phyloP scores from a whole-genome alignment of 2,888 invertebrate species.

The Eulithis prunata region DNA sequence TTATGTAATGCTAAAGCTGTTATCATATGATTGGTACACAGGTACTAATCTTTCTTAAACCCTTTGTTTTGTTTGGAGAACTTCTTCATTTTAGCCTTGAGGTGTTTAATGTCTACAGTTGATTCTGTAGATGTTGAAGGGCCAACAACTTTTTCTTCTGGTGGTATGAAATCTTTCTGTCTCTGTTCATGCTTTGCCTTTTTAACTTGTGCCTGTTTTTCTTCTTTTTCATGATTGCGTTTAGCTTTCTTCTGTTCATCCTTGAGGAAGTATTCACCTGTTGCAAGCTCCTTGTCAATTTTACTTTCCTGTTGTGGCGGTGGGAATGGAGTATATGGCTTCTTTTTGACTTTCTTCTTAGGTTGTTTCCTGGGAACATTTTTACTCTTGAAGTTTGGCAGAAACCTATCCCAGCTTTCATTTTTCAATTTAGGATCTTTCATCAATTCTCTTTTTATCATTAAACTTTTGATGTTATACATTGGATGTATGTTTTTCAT shows the following conservation, averaged over 20 bases:
- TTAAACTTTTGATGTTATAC: slow-evolving; percentile 97
- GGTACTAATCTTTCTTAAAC: slow-evolving; percentile 41
- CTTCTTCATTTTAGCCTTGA: slow-evolving; percentile 91
- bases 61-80: slow-evolving; percentile 80
- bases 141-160: slow-evolving; percentile 83
- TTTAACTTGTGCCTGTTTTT: slow-evolving; percentile 90
- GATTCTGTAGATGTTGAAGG: slow-evolving; percentile 52
- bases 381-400: slow-evolving; percentile 96
- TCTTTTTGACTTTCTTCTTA: slow-evolving; percentile 94
- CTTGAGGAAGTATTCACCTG: slow-evolving; percentile 98
- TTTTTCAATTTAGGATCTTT: slow-evolving; percentile 96
- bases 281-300: slow-evolving; percentile 95
- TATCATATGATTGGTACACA: neutral
- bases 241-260: slow-evolving; percentile 91
- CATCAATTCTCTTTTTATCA: slow-evolving; percentile 98
- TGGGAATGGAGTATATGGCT: slow-evolving; percentile 98
- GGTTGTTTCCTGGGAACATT: slow-evolving; percentile 96
- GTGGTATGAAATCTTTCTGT: slow-evolving; percentile 92
- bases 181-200: slow-evolving; percentile 90
- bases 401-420: slow-evolving; percentile 98
- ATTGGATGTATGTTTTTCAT: slow-evolving; percentile 99
- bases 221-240: slow-evolving; percentile 89
- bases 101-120: slow-evolving; percentile 86
- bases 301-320: slow-evolving; percentile 97
- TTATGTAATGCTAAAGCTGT: too few relatives aligned